Conservation (phyloP, 2,113 vertebrate species). For the Indicator maculatus region DNA sequence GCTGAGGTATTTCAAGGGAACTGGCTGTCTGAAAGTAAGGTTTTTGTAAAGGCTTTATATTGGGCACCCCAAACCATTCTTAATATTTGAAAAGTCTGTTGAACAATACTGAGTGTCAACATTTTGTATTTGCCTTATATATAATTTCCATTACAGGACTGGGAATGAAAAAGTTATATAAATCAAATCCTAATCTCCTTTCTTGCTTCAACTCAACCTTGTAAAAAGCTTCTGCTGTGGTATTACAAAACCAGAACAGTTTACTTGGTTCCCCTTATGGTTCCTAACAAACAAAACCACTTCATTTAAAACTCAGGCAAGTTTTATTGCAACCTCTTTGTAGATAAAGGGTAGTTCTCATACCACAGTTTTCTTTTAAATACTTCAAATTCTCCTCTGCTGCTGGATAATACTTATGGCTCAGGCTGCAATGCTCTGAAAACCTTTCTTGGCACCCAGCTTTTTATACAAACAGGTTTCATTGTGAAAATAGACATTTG, state of each 20-base stretch:
- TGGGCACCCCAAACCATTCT: neutral
- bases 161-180: neutral
- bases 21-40: neutral
- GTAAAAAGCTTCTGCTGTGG: neutral
- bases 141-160: neutral
- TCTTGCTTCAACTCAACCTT: neutral
- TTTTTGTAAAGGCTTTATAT: neutral
- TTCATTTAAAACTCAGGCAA: constrained; percentile 3
- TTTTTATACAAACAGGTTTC: neutral
- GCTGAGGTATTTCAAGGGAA: neutral
- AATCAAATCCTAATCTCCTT: neutral
- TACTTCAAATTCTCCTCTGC: neutral
- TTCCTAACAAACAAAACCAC: neutral
- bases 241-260: constrained; percentile 15
- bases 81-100: neutral
- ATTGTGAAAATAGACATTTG: neutral
- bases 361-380: neutral
- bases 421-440: neutral
- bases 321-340: neutral
- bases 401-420: neutral
- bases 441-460: neutral
- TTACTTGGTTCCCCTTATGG: neutral
- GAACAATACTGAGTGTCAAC: neutral
- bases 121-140: neutral
- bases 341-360: neutral